Conservation (phyloP, 2,888 invertebrate species). For the Agrochola macilenta region DNA sequence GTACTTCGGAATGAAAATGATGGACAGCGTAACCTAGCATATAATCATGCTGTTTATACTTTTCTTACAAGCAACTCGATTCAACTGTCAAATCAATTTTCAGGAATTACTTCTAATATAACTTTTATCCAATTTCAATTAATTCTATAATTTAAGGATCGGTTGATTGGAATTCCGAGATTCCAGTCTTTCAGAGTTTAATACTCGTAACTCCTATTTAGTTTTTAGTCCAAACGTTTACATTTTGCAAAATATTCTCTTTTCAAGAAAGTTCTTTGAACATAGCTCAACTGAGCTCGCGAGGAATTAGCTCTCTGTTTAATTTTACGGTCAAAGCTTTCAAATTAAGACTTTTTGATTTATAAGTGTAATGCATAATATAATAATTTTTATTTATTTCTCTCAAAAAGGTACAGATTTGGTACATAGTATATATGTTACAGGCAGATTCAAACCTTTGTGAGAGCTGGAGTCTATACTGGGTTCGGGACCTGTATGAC, state of each 20-base stretch:
- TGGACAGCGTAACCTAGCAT: too few species aligned
- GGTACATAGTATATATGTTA: too few species aligned
- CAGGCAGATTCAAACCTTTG: too few species aligned
- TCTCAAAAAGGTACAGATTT: too few species aligned
- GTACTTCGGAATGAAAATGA: background rate
- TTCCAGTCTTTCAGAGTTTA: background rate
- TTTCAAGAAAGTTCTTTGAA: constrained; percentile 12
- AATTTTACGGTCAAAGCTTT: constrained; percentile 18
- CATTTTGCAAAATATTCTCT: background rate
- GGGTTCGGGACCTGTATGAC: too few species aligned
- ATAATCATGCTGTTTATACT: too few species aligned
- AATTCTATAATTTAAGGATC: background rate
- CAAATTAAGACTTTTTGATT: constrained; percentile 3
- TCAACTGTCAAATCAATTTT: background rate
- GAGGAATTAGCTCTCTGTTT: background rate
- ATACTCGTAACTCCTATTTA: background rate
- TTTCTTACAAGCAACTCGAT: background rate
- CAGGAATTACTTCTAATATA: background rate
- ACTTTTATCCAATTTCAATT: background rate
- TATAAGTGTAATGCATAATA: background rate
- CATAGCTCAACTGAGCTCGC: background rate
- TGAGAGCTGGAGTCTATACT: too few species aligned
- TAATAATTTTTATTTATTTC: too few species aligned
- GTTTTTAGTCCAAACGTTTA: background rate
- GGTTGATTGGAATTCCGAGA: background rate